Evolutionary conservation across 2,888 invertebrate species (phyloP), one percentile per base, ranked within the genome.

Genomic region (Branchellion lobata): DNA sequence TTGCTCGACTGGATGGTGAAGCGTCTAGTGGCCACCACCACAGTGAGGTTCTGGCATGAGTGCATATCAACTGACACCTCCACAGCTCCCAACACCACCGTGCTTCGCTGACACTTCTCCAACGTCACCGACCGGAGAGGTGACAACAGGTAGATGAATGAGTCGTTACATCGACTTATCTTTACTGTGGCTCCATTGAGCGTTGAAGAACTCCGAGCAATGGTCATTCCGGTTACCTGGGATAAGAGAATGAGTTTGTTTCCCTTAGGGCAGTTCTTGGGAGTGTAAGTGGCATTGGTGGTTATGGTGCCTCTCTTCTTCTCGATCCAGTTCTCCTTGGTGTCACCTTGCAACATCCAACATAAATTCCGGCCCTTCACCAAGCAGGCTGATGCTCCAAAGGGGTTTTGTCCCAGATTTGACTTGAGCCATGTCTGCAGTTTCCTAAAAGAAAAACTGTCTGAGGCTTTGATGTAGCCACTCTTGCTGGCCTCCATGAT

Each of bases 31-130:
- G 85, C 84, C 33, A 85, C 86, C 18, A 88, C 85, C 61, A 88
- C 82, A 0, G 86, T 86, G n/a, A 87, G 84, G 68, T 86, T 85
- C 80, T 88, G 87, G 84, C 88, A 88, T 81, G 86, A 85, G 81
- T 85, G 86, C 29, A 88, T 81, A 77, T 87, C 86, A 1, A 88
- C 84, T 1, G 86, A 85, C 0, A 86, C 86, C 80, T 86, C 86
- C n/a, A 88, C 87, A 1, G 88, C 86, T 11, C 88, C 88, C 47
- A 88, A 84, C 8, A 88, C 85, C 8, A 88, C 84, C 0, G 87
- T 86, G 1, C 86, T 85, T 82, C 88, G 86, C 51, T 87, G 85
- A 83, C 88, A 88, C 81, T 87, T 87, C 83, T 87, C 87, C 72
- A 87, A 84, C 11, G 85, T 86, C 51, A 87, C 87, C 24, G 86